Evolutionary conservation across 2,113 vertebrate genomes (phyloP), one percentile per base, ranked within the genome.

Genomic region (Dipodomys ordii): DNA sequence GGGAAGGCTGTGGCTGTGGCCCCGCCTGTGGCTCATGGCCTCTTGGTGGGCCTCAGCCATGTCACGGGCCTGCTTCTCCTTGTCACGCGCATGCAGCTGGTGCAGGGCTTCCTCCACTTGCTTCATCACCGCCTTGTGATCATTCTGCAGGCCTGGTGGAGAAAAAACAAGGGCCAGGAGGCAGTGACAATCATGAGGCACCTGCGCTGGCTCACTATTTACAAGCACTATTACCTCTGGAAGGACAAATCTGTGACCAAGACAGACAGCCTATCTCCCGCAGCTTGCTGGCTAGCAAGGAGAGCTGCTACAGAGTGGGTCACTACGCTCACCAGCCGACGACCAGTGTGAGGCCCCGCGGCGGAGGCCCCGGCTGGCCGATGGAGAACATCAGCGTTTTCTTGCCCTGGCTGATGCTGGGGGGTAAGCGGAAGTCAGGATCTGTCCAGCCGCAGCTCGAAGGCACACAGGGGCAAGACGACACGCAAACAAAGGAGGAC

Each of bases 101-200:
- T 99, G 99, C n/a, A 99, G 97, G 2, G 99, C 99, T 53, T 99
- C 98, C 94, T 99, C 99, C 62, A 99, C 99, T 96, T 99, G 98
- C 81, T 97, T 97, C 99, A 99, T 99, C 88, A 99, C 96, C 0
- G 98, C 98, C 97, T 99, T 99, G 97, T 99, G 99, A 53, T 99
- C 99, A 0, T 99, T 99, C 98, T 99, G 99, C 96, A 99, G 69
- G 97, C 99, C 99, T 99, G 95, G 0, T 32, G 84, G 69, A 7
- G 92, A 83, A 65, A 2, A 0, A 5, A 95, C 74, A 82, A 12
- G 64, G 4, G 6, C 3, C 16, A 13, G 2, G 84, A 16, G 30
- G 1, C 49, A 46, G 49, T 30, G 0, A 9, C 35, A 67, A 35
- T 68, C 49, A 39, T 5, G 0, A 16, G 64, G n/a, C 77, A 32